Evolutionary conservation across 2,113 vertebrate genomes (phyloP).

Genomic region (Dendropsophus ebraccatus): DNA sequence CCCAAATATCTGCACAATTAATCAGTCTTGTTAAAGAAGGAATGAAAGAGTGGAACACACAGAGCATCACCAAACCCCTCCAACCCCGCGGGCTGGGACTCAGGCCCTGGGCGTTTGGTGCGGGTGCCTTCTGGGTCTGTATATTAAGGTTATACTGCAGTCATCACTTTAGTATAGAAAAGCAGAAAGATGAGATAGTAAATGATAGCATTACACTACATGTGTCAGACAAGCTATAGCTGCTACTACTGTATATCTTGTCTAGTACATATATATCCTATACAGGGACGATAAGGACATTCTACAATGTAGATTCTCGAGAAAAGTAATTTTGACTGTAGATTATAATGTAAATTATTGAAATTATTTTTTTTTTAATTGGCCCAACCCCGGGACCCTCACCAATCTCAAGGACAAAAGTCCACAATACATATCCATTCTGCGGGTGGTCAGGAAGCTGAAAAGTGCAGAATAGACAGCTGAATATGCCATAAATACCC

Average conservation of each 20-base stretch:
- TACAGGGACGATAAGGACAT: neutral
- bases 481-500: too few relatives aligned
- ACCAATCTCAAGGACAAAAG: too few relatives aligned
- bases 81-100: neutral
- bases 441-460: too few relatives aligned
- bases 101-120: neutral
- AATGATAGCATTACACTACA: neutral
- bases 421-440: too few relatives aligned
- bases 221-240: neutral
- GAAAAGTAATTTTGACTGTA: too few relatives aligned
- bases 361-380: too few relatives aligned
- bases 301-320: neutral
- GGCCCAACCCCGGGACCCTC: too few relatives aligned
- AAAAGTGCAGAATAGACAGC: too few relatives aligned
- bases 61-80: neutral
- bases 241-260: neutral
- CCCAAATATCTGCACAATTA: slow-evolving; percentile 20
- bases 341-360: too few relatives aligned
- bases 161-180: neutral
- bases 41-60: neutral
- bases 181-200: neutral
- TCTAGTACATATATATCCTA: neutral
- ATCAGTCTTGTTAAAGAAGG: slow-evolving; percentile 17
- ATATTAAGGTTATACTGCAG: neutral
- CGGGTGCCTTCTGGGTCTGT: neutral